A percentile compares a stretch with the other conserved stretches of the same genome.
These are phyloP conservation scores for Trimorus sp. DNA, from an alignment of 2,888 invertebrate genomes.

Conservation along the genomic window DNA sequence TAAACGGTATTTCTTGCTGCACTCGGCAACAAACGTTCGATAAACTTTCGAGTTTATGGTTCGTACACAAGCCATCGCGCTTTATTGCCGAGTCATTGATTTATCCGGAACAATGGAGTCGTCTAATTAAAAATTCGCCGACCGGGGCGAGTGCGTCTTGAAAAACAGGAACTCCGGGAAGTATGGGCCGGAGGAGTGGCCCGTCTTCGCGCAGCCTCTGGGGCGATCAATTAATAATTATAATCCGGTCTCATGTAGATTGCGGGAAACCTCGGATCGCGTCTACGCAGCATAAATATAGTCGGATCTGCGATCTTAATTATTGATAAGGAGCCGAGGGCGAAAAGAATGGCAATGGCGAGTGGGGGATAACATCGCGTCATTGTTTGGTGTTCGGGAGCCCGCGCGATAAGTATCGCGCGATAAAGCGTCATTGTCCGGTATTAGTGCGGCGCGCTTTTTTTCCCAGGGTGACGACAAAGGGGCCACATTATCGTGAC, in stretches of 20 bases:
- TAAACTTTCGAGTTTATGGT: slow-evolving; percentile 6
- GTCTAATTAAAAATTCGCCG: too few species aligned
- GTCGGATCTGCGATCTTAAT: slow-evolving; percentile 72
- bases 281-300: slow-evolving; percentile 30
- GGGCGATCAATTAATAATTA: slow-evolving; percentile 24
- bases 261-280: slow-evolving; percentile 23
- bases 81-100: too few species aligned
- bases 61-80: slow-evolving; percentile 1
- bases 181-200: neutral
- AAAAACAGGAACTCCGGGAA: neutral
- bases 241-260: slow-evolving; percentile 4
- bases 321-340: slow-evolving; percentile 73
- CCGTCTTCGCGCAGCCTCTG: neutral
- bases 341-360: slow-evolving; percentile 63
- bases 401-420: slow-evolving; percentile 33
- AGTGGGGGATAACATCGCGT: slow-evolving; percentile 33
- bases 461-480: slow-evolving; percentile 21
- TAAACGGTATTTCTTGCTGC: slow-evolving; percentile 31
- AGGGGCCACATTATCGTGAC: slow-evolving; percentile 22
- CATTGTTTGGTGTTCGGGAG: slow-evolving; percentile 42
- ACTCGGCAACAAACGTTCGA: slow-evolving; percentile 10
- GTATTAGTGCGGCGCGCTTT: slow-evolving; percentile 36
- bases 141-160: too few species aligned
- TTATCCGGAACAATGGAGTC: too few species aligned
- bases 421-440: slow-evolving; percentile 32